Evolutionary conservation across 2,888 invertebrate genomes (phyloP), one percentile per base, ranked within the genome.

Genomic region (Tribolium freemani): DNA sequence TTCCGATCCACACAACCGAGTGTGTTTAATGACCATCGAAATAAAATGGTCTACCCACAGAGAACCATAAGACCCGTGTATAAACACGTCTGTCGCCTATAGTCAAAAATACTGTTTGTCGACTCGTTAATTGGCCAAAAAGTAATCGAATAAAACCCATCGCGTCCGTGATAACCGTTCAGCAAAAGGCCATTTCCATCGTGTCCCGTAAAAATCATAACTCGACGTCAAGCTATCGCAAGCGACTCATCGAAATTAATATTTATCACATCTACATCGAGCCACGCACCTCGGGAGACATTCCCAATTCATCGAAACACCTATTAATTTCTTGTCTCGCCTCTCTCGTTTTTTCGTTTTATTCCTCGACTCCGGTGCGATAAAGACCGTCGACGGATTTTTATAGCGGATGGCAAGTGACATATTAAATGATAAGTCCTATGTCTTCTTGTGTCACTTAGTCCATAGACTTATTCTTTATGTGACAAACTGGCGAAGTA

Each of bases 401-500:
- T 72, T 72, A 69, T 54, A 45, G 63, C 31, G 61, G 53, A 69
- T 53, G 61, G 44, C 71, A 57, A 50, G 67, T 71, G 71, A 71
- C 71, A 60, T 61, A 64, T 58, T 54, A 54, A 69, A 69, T 31
- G 72, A 69, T 61, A 69, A 46, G 45, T 71, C 60, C 31, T 38
- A 51, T 31, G 57, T 64, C 63, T 50, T 69, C 54, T 58, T 66
- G 51, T 69, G 70, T 67, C 69, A 50, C 10, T 72, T 70, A 63
- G 50, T 69, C 69, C 53, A 69, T 63, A 50, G 72, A 67, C 58
- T 53, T 74, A 75, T 78, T 77, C 69, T 78, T 79, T 78, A 76
- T 78, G 76, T 74, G 79, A 78, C 78, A 75, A 75, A 71, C 72
- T 72, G 73, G 73, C 73, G 75, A 77, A 76, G 76, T 75, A 81